Conservation (phyloP, 1,140 invertebrate genomes). For the Sitophilus oryzae region DNA sequence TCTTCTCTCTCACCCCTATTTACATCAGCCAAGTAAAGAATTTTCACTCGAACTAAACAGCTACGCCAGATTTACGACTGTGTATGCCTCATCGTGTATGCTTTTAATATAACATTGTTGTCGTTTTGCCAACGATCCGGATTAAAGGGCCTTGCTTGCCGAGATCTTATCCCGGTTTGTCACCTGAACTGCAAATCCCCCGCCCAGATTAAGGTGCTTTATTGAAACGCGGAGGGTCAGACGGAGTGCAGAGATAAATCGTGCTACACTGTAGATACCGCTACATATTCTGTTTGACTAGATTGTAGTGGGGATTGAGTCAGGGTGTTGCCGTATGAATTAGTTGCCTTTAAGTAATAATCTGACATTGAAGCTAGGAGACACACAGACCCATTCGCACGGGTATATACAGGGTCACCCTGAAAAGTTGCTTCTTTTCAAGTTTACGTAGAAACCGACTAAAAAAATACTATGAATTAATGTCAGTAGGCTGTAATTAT, state of each 20-base stretch:
- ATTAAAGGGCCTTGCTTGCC: constrained; percentile 21
- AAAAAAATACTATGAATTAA: too few species aligned
- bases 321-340: too few species aligned
- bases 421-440: too few species aligned
- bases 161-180: constrained; percentile 22
- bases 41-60: too few species aligned
- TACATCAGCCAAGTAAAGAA: too few species aligned
- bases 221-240: constrained; percentile 24
- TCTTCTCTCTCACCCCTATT: too few species aligned
- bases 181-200: constrained; percentile 23
- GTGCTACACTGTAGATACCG: background rate
- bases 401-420: too few species aligned
- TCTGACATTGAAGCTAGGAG: too few species aligned
- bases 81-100: constrained; percentile 20
- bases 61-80: constrained; percentile 22
- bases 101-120: constrained; percentile 25
- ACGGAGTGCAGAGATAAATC: constrained; percentile 15
- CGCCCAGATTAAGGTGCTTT: constrained; percentile 21
- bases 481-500: too few species aligned
- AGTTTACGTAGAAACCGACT: too few species aligned
- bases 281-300: background rate
- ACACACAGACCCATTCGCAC: too few species aligned
- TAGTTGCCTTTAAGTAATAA: too few species aligned
- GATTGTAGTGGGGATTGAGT: background rate
- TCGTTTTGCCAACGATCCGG: constrained; percentile 21